Evolutionary conservation across 2,888 invertebrate species (phyloP), one percentile per base, ranked within the genome.

Genomic region (Torymus aiolomorphi): DNA sequence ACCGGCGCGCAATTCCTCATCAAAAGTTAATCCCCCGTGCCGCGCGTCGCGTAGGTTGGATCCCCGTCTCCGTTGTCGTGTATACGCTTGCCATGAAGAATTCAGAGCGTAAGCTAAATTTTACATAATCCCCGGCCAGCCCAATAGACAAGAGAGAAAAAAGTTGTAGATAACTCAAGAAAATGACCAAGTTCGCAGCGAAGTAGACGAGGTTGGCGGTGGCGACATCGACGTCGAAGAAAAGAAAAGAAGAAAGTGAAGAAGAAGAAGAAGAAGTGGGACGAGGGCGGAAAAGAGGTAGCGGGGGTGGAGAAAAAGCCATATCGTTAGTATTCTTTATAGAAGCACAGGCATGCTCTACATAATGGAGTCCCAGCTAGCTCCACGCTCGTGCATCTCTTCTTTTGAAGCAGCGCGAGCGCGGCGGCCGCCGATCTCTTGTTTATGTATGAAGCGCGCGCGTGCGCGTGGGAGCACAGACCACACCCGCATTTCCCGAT

Each of bases 281-380:
- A 8, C 13, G 61, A 11, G 66, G 75, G 31, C 18, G 2, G n/a
- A 49, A 59, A 57, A 76, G 76, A 75, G 81, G 77, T 49, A 69
- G 76, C 74, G 79, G 80, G 14, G 54, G 31, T 65, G 73, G 83
- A 86, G 86, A 88, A 87, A 88, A 88, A 86, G 86, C 86, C 86
- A 84, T 88, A 89, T 90, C 89, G 89, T 90, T 90, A 90, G 89
- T 89, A 90, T 90, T 90, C 89, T 90, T 89, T 87, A 88, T 89
- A 88, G 89, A 86, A 16, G 85, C 88, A 84, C 85, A 54, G 51
- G n/a, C 31, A 89, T 88, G 88, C 88, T 89, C 89, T 90, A 89
- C 90, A 90, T 90, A 90, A 90, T 90, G 90, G 89, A 90, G 88
- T 87, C 88, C 85, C 87, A 85, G 87, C 57, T 88, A 85, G 85